Evolutionary conservation across 2,113 vertebrate species (phyloP), one percentile per base, ranked within the genome.

Genomic region (Cyprinodon tularosa): DNA sequence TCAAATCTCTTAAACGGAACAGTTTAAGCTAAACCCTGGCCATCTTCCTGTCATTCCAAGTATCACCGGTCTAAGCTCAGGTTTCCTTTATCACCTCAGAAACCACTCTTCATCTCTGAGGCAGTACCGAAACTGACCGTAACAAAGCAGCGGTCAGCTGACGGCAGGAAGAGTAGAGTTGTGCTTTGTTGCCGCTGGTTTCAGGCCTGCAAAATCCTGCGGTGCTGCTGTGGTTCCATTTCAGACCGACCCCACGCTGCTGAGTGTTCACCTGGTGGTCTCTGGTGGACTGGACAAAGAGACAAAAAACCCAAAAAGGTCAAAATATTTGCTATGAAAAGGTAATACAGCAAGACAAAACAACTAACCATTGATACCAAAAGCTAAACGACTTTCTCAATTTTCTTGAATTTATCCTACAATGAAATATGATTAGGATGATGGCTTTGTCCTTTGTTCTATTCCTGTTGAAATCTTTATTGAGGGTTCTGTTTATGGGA

Each of bases 141-240:
- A 20, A 64, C 17, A 40, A 39, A 44, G 48, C 13, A 20, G 17
- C 20, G 78, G 71, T 62, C 80, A 68, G 66, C 66, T 69, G 75
- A 83, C 44, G 44, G 62, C 74, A 38, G n/a, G 50, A 57, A 57
- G 20, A 20, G 50, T 57, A 2, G 48, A 36, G 60, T 64, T 76
- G 44, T 72, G 63, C 67, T 83, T 67, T 77, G 74, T 48, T 80
- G 20, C 36, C 71, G 68, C 81, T 86, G 76, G 50, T 76, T 80
- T 72, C 50, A 68, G 76, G 78, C 44, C 79, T n/a, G 36, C 29
- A 62, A 38, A 71, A 48, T 66, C 76, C 45, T 36, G 22, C 62
- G 7, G 4, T 22, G 47, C 17, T 37, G 39, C 47, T 76, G 29
- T 42, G 20, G 50, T 5, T 66, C 64, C 36, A 53, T 57, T 62